phyloP scores from a whole-genome alignment of 2,113 vertebrate genomes.

The Alligator sinensis region DNA sequence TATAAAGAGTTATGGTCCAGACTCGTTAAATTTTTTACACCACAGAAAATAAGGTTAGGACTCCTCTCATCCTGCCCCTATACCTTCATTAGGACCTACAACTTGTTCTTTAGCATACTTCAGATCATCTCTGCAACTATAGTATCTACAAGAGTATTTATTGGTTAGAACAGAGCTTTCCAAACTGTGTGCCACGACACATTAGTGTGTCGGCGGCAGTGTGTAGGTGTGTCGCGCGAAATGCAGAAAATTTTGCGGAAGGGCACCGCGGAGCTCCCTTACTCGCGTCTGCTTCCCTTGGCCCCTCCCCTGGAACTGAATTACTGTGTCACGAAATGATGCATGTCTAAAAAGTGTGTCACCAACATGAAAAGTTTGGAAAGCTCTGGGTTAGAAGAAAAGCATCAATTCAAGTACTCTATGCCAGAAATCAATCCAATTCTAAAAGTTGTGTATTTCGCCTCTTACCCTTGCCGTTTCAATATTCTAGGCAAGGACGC shows the following conservation, averaged over 20 bases:
- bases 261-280: too few species aligned
- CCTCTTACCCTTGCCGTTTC: not conserved
- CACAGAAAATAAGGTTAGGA: not conserved
- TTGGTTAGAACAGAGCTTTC: too few species aligned
- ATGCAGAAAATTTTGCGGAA: too few species aligned
- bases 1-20: not conserved
- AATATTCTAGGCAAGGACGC: not conserved
- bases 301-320: too few species aligned
- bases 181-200: too few species aligned
- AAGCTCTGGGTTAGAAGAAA: not conserved
- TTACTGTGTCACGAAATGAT: too few species aligned
- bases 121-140: not conserved
- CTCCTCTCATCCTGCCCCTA: not conserved
- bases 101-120: not conserved
- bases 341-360: too few species aligned
- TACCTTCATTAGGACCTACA: not conserved
- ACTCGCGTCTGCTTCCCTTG: too few species aligned
- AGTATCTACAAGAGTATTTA: not conserved
- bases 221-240: too few species aligned
- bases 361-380: too few species aligned
- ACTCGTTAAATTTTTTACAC: not conserved
- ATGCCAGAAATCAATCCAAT: not conserved
- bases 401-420: not conserved
- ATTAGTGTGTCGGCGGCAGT: too few species aligned
- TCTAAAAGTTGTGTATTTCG: not conserved